Percentiles rank a stretch among this genome's conserved stretches.
Conservation (phyloP, 2,797 vertebrate species). For the Lacerta agilis region DNA sequence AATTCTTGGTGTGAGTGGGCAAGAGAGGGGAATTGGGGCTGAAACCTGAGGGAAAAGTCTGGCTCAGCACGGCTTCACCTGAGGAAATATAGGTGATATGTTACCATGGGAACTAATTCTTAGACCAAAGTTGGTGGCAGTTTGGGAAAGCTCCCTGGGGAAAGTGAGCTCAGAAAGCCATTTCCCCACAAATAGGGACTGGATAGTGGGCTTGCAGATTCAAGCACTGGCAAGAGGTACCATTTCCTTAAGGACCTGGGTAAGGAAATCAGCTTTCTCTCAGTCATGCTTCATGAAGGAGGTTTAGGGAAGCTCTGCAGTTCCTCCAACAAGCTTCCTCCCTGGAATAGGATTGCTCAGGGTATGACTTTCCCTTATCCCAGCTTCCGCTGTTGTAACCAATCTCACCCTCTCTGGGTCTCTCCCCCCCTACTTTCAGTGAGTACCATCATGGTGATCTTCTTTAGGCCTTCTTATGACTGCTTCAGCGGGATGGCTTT, state of each 20-base stretch:
- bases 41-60: too few species aligned
- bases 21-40: too few species aligned
- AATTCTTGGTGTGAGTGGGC: too few species aligned
- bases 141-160: too few species aligned
- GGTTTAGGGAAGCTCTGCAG: neutral
- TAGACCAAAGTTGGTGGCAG: neutral
- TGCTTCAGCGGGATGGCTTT: constrained; percentile 73
- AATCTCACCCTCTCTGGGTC: neutral
- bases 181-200: too few species aligned
- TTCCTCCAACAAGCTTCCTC: neutral
- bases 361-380: neutral
- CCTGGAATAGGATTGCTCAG: neutral
- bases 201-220: too few species aligned
- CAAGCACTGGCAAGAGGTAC: neutral
- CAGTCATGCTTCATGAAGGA: neutral
- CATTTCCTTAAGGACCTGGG: neutral
- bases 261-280: neutral
- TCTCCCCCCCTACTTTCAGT: neutral
- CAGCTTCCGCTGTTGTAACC: neutral
- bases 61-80: too few species aligned
- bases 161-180: too few species aligned
- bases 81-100: too few species aligned
- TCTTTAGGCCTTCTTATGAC: constrained; percentile 49
- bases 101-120: neutral
- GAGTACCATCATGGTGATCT: neutral